Evolutionary conservation across 2,113 vertebrate species (phyloP).

Genomic region (Megaleporinus macrocephalus): DNA sequence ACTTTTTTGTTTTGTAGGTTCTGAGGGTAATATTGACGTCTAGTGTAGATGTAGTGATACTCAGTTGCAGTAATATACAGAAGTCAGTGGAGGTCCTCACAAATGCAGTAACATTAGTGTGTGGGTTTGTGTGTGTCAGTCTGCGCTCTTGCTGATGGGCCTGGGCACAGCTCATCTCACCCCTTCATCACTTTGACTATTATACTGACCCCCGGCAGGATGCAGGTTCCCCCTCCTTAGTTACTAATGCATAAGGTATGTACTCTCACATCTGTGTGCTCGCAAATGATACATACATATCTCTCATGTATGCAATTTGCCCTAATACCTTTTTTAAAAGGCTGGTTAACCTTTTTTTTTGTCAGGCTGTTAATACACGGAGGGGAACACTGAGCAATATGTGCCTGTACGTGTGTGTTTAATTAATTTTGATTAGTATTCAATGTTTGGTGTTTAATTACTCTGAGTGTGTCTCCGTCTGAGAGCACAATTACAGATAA

Average conservation of each 20-base stretch:
- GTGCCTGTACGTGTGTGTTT: constrained; percentile 17
- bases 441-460: constrained; percentile 44
- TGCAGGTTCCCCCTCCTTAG: neutral
- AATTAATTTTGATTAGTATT: constrained; percentile 44
- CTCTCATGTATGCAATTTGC: neutral
- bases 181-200: neutral
- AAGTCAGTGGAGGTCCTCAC: no score
- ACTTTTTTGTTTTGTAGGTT: no score
- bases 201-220: neutral
- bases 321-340: constrained; percentile 5
- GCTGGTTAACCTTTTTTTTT: constrained; percentile 29
- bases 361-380: neutral
- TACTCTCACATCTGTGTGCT: constrained; percentile 1
- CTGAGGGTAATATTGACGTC: no score
- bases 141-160: neutral
- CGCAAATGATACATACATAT: neutral
- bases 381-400: neutral
- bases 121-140: neutral
- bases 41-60: no score
- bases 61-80: no score
- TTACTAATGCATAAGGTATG: neutral
- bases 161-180: neutral
- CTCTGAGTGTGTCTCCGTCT: constrained; percentile 32
- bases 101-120: neutral
- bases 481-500: constrained; percentile 44